Evolutionary conservation across 2,797 vertebrate genomes (phyloP), one percentile per base, ranked within the genome.

Genomic region (Muscicapa comitata): DNA sequence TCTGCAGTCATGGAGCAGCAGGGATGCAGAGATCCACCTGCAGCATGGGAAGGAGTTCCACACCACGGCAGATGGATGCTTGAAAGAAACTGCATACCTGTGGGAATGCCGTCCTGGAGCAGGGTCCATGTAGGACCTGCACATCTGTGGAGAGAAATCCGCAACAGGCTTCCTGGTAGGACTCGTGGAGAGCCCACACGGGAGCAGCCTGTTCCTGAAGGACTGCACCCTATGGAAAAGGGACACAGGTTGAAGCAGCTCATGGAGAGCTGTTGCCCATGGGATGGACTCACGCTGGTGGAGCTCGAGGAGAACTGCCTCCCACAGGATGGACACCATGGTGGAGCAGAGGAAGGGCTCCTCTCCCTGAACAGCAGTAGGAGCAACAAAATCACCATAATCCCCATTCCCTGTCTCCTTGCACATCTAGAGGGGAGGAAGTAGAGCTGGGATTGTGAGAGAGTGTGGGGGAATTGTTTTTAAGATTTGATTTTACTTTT

Each of bases 241-340:
- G 2, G 31, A 15, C 4, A 3, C 11, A 43, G 1, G 10, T 19
- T 45, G 47, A 38, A 40, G 17, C 59, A 53, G 7, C 26, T 48
- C 1, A 1, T 42, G 23, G 13, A 74, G 21, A 42, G 10, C 18
- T n/a, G 18, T 4, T 61, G 15, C 10, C 21, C 4, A 10, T 24
- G 16, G 35, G 12, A 42, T n/a, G 4, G 31, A 28, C 8, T 61
- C 6, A 11, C 0, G 0, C 1, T 47, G 21, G 13, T 61, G 47
- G 81, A 61, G 10, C 31, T 48, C 35, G 31, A 37, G 33, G 38
- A 77, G 31, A 40, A 21, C 50, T 62, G 16, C 35, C 5, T 66
- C 13, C 43, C 7, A 6, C 5, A 26, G 59, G 16, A 38, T 6
- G 2, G 4, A 33, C 2, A 7, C 17, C 31, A 20, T 0, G 0